Evolutionary conservation across 1,140 invertebrate species (phyloP).

Genomic region (Sarcophaga bullata): DNA sequence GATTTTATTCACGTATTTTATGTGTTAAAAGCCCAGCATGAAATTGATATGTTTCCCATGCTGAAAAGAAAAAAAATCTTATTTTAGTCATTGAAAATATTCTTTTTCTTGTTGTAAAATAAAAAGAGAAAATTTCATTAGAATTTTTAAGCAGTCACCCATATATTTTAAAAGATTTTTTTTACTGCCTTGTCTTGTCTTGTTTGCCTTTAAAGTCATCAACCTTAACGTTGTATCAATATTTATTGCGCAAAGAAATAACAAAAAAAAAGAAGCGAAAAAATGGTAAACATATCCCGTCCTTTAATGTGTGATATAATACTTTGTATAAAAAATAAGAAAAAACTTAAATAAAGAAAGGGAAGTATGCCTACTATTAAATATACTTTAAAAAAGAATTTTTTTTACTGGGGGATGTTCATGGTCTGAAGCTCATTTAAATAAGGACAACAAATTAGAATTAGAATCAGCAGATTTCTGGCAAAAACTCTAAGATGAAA

Average conservation of each 20-base stretch:
- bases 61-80: neutral
- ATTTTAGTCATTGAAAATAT: neutral
- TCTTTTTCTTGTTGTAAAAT: neutral
- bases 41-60: slow-evolving; percentile 10
- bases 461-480: no score
- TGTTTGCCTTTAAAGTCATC: neutral
- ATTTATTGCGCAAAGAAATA: neutral
- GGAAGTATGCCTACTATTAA: neutral
- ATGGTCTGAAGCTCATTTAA: no score
- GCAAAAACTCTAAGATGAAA: no score
- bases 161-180: neutral
- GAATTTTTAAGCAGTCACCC: neutral
- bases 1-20: neutral
- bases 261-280: neutral
- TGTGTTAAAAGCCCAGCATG: neutral
- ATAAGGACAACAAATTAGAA: no score
- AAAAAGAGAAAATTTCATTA: neutral
- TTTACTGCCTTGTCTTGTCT: neutral
- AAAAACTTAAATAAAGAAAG: neutral
- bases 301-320: slow-evolving; percentile 16
- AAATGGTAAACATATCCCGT: neutral
- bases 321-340: neutral
- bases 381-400: no score
- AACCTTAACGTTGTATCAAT: neutral
- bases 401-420: no score